These are phyloP conservation scores for Valencia hispanica DNA, from an alignment of 2,797 vertebrate genomes.

Conservation along the genomic window DNA sequence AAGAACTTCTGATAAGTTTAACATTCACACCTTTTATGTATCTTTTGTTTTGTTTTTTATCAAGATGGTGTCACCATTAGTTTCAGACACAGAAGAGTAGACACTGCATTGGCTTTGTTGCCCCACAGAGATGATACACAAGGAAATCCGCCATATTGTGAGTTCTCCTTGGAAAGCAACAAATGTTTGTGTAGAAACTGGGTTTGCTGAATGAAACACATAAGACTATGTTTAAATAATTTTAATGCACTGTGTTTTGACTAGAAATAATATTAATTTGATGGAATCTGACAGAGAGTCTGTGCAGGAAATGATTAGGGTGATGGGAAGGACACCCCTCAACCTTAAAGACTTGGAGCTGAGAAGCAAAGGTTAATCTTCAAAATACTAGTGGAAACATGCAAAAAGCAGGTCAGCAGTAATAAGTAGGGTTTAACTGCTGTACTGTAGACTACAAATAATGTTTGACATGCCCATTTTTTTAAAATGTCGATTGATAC, in stretches of 20 bases:
- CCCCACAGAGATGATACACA: neutral
- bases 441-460: neutral
- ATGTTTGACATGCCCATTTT: too few species aligned
- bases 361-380: neutral
- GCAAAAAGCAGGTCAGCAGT: neutral
- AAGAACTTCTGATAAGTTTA: conserved; percentile 72
- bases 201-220: neutral
- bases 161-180: neutral
- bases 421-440: neutral
- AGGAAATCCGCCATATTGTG: neutral
- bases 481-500: too few species aligned
- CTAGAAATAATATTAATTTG: neutral
- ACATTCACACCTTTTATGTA: conserved; percentile 67
- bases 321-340: neutral
- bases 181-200: neutral
- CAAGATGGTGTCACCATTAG: conserved; percentile 77
- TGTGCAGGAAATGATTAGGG: neutral
- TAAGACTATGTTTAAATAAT: neutral
- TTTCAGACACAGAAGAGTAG: conserved; percentile 21
- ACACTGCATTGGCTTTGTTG: neutral
- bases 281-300: neutral
- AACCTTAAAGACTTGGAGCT: neutral
- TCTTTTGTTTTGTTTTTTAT: conserved; percentile 45
- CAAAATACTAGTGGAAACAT: neutral
- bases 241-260: neutral